These are phyloP conservation scores for Xyliphius kryptos DNA, from an alignment of 2,113 vertebrate genomes.

Conservation along the genomic window DNA sequence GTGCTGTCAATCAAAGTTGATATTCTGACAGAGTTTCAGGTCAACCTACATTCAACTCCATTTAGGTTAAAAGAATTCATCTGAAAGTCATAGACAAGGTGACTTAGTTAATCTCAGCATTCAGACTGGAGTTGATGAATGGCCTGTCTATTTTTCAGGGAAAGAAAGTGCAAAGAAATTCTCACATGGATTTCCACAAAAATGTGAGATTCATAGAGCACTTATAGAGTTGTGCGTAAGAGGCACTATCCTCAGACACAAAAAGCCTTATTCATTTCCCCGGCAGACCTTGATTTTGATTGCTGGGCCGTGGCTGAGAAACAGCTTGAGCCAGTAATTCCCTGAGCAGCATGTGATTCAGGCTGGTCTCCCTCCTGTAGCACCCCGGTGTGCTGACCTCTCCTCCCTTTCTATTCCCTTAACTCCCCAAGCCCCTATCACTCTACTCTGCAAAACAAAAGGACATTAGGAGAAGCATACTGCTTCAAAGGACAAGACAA, in stretches of 20 bases:
- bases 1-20: slow-evolving; percentile 29
- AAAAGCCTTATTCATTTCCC: too few relatives aligned
- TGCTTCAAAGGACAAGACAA: slow-evolving; percentile 44
- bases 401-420: slow-evolving; percentile 13
- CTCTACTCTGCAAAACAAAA: slow-evolving; percentile 36
- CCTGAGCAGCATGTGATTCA: background rate
- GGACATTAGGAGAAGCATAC: slow-evolving; percentile 37
- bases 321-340: too few relatives aligned
- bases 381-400: background rate
- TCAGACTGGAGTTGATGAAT: slow-evolving; percentile 31
- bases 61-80: slow-evolving; percentile 40
- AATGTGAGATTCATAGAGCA: too few relatives aligned
- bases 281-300: too few relatives aligned
- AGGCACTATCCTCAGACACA: too few relatives aligned
- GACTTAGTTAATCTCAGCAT: slow-evolving; percentile 27
- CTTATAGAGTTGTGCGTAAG: too few relatives aligned
- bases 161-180: slow-evolving; percentile 26
- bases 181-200: background rate
- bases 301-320: too few relatives aligned
- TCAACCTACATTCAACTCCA: slow-evolving; percentile 35
- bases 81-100: slow-evolving; percentile 38
- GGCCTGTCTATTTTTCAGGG: slow-evolving; percentile 28
- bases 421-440: slow-evolving; percentile 29
- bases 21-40: slow-evolving; percentile 26
- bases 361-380: too few relatives aligned